A percentile compares a stretch with the other conserved stretches of the same genome.
phyloP scores from a whole-genome alignment of 2,113 vertebrate genomes.

The Octodon degus region DNA sequence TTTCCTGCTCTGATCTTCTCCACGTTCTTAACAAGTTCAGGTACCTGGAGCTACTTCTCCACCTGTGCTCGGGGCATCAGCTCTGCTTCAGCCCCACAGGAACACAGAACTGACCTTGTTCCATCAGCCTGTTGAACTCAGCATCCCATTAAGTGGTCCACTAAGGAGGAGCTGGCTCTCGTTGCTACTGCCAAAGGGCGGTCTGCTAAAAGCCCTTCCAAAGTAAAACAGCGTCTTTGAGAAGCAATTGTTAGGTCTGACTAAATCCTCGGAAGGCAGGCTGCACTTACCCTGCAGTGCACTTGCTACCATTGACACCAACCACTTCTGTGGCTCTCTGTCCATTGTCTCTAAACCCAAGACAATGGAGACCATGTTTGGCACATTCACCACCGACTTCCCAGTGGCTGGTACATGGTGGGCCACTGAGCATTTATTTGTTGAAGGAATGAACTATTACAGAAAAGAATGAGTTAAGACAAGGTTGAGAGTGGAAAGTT shows the following conservation, averaged over 20 bases:
- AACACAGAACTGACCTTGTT: background rate
- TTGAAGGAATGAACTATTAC: background rate
- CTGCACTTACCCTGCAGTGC: background rate
- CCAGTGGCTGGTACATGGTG: background rate
- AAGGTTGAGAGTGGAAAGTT: background rate
- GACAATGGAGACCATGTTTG: background rate
- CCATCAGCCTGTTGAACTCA: background rate
- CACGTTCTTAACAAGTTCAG: background rate
- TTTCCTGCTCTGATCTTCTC: background rate
- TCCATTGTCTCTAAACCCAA: background rate
- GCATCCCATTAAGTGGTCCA: background rate
- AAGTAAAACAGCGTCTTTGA: background rate
- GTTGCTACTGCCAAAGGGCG: accelerated
- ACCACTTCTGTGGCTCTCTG: background rate
- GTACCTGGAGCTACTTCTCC: background rate
- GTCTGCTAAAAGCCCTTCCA: background rate
- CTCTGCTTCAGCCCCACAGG: background rate
- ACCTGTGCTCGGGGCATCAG: background rate
- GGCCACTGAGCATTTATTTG: background rate
- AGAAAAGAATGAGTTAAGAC: background rate
- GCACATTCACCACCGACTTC: background rate
- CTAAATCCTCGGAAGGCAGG: background rate
- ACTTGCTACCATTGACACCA: background rate
- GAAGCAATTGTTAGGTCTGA: background rate
- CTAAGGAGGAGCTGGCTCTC: background rate